A percentile compares a stretch with the other conserved stretches of the same genome.
Evolutionary conservation across 35 echinoderm and acorn worm genomes (phyloP).

Genomic region (Apostichopus californicus): DNA sequence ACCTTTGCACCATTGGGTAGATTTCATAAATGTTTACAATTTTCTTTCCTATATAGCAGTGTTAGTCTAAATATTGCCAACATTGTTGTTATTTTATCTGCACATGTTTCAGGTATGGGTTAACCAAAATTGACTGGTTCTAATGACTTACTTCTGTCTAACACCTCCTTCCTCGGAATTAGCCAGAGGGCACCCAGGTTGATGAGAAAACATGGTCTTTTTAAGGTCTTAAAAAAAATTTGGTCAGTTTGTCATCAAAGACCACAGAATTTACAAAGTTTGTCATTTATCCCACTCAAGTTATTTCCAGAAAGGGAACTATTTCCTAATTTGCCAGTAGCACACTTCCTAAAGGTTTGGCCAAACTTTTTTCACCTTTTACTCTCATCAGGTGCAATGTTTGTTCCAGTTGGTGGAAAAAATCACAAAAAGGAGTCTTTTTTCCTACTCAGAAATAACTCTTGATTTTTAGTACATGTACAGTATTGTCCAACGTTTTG

Average conservation of each 20-base stretch:
- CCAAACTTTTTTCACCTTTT: too few relatives aligned
- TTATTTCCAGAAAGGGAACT: conserved; percentile 14
- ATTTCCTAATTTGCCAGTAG: conserved; percentile 13
- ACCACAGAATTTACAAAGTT: conserved; percentile 24
- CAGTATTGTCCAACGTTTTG: too few relatives aligned
- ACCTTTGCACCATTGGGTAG: too few relatives aligned
- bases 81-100: not conserved
- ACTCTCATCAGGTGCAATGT: too few relatives aligned
- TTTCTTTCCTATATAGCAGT: too few relatives aligned
- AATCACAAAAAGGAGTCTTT: not conserved
- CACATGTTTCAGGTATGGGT: not conserved
- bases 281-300: conserved; percentile 3
- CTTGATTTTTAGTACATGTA: too few relatives aligned
- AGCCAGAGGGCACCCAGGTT: not conserved
- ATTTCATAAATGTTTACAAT: too few relatives aligned
- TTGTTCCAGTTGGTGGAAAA: too few relatives aligned
- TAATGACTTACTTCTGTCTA: conserved; percentile 2
- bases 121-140: not conserved
- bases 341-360: not conserved
- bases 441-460: not conserved
- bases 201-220: conserved; percentile 4
- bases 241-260: conserved; percentile 31
- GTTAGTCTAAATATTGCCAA: too few relatives aligned
- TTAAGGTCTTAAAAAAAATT: not conserved
- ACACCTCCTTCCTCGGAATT: not conserved